These are phyloP conservation scores for Blastobasis adustella DNA, from an alignment of 2,888 invertebrate genomes.

Conservation along the genomic window DNA sequence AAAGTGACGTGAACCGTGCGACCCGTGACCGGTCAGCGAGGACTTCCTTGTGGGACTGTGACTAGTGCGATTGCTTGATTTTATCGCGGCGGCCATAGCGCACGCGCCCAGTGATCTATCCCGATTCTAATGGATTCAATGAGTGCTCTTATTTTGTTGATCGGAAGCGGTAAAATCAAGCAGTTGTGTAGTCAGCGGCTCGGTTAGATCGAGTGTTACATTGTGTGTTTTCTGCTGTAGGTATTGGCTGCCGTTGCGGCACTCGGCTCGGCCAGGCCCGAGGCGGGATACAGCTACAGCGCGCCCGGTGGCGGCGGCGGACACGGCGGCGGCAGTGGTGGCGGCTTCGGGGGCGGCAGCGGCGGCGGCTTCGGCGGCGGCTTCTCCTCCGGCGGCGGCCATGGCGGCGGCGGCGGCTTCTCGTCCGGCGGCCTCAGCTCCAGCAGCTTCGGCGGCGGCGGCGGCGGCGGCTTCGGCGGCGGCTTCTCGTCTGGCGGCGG, in stretches of 20 bases:
- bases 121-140: slow-evolving; percentile 6
- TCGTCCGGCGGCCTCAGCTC: slow-evolving; percentile 47
- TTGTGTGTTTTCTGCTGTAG: slow-evolving; percentile 41
- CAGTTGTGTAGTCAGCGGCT: slow-evolving; percentile 27
- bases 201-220: slow-evolving; percentile 19
- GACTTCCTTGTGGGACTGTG: slow-evolving; percentile 52
- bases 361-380: slow-evolving; percentile 30
- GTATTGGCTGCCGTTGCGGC: slow-evolving; percentile 73
- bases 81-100: slow-evolving; percentile 14
- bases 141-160: slow-evolving; percentile 3
- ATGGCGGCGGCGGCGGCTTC: slow-evolving; percentile 44
- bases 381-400: slow-evolving; percentile 32
- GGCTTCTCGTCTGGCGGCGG: slow-evolving; percentile 33
- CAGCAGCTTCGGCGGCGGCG: slow-evolving; percentile 52
- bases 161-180: slow-evolving; percentile 27
- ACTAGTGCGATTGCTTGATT: slow-evolving; percentile 42
- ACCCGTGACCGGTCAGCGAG: slow-evolving; percentile 28
- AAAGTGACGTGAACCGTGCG: slow-evolving; percentile 68
- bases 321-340: slow-evolving; percentile 35
- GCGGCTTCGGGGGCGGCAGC: slow-evolving; percentile 31
- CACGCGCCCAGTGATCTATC: too few relatives aligned
- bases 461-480: slow-evolving; percentile 22
- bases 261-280: slow-evolving; percentile 74
- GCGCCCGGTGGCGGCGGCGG: slow-evolving; percentile 58
- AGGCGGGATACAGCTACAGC: slow-evolving; percentile 77